Conservation (phyloP, 2,113 vertebrate genomes). For the Alligator sinensis region DNA sequence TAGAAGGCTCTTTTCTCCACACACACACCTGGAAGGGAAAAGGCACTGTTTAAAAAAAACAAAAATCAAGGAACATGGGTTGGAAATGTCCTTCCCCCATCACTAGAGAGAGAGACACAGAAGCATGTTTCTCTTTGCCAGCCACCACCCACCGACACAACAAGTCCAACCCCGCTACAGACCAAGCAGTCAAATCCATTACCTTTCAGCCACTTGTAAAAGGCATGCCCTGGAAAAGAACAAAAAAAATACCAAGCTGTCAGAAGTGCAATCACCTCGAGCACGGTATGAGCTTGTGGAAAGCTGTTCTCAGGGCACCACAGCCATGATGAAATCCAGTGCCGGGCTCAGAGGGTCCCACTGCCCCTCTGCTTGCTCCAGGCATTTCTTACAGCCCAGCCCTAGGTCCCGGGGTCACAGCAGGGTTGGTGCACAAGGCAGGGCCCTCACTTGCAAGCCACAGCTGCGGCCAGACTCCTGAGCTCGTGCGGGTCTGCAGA, state of each 20-base stretch:
- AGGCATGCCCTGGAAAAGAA: conserved; percentile 80
- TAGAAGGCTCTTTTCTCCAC: conserved; percentile 96
- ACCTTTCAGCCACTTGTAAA: conserved; percentile 95
- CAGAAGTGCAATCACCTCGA: neutral
- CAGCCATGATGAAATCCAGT: neutral
- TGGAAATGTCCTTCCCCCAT: neutral
- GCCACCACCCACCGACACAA: neutral
- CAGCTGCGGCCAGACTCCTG: neutral
- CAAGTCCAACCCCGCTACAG: neutral
- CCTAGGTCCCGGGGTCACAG: neutral
- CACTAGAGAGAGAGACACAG: neutral
- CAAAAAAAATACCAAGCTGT: conserved; percentile 40
- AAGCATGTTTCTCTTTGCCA: neutral
- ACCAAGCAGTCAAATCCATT: neutral
- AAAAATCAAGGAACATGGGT: rapidly evolving
- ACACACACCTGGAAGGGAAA: conserved; percentile 84
- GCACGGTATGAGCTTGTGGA: neutral
- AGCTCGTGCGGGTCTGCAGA: neutral
- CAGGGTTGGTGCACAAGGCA: neutral
- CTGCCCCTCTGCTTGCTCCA: neutral
- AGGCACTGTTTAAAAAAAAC: rapidly evolving
- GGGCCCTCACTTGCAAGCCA: neutral
- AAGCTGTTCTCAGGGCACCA: neutral
- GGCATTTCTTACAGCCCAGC: neutral
- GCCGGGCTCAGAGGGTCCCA: no score